Percentiles rank a stretch among this genome's conserved stretches.
Evolutionary conservation across 2,797 vertebrate genomes (phyloP).

Genomic region (Pipistrellus pipistrellus): DNA sequence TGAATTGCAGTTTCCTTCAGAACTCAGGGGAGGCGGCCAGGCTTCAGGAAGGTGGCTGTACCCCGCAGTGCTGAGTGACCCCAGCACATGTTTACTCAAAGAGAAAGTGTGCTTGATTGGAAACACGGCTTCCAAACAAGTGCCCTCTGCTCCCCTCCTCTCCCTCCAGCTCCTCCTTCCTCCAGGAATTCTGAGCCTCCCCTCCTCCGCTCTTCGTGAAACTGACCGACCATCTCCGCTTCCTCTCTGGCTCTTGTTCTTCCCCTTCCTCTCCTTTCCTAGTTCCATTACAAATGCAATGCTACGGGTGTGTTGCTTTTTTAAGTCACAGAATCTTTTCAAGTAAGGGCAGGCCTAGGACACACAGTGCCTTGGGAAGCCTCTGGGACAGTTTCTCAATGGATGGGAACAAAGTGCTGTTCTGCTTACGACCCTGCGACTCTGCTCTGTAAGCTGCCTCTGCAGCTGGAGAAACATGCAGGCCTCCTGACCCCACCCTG

Average conservation of each 20-base stretch:
- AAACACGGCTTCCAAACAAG: neutral
- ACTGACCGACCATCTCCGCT: neutral
- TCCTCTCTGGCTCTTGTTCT: neutral
- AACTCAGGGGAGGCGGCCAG: neutral
- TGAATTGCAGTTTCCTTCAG: neutral
- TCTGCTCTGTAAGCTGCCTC: neutral
- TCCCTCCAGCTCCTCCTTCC: neutral
- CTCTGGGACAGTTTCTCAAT: neutral
- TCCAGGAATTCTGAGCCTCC: neutral
- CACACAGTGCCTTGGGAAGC: neutral
- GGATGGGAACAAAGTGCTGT: too few relatives aligned
- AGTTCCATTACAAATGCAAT: neutral
- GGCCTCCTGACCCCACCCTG: neutral
- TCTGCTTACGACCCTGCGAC: fast-evolving
- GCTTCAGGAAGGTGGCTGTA: neutral
- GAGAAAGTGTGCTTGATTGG: neutral
- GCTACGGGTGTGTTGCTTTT: neutral
- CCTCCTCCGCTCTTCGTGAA: neutral
- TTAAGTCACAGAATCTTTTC: neutral
- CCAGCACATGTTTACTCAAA: neutral
- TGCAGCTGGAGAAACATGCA: neutral
- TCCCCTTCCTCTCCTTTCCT: neutral
- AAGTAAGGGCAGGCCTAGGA: neutral
- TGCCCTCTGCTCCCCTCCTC: too few relatives aligned
- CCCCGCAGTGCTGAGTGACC: neutral